These are phyloP conservation scores for Tipula helvola DNA, from an alignment of 2,888 invertebrate genomes.

Conservation along the genomic window DNA sequence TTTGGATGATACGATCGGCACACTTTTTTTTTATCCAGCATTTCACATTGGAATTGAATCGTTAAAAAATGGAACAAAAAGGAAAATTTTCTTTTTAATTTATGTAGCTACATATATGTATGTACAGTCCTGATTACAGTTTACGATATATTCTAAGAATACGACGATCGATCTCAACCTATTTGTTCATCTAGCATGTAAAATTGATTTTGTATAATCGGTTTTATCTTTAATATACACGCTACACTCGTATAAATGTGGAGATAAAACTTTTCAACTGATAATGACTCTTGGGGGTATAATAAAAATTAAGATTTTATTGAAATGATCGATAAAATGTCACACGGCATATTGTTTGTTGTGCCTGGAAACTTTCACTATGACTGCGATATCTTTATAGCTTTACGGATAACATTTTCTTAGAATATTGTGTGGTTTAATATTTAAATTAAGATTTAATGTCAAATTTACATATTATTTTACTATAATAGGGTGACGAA, in stretches of 20 bases:
- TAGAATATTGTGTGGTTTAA: not conserved
- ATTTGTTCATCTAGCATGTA: not conserved
- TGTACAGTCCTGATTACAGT: not conserved
- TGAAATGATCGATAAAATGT: not conserved
- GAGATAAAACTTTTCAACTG: not conserved
- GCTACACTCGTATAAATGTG: not conserved
- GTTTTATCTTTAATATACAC: not conserved
- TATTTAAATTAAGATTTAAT: too few species aligned
- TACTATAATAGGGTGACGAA: too few species aligned
- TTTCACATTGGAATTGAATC: not conserved
- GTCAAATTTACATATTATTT: too few species aligned
- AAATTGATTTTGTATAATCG: not conserved
- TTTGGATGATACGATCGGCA: not conserved
- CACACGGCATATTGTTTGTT: not conserved
- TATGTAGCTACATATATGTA: not conserved
- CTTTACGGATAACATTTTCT: not conserved
- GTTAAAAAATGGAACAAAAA: not conserved
- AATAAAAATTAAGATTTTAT: not conserved
- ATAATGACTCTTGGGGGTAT: not conserved
- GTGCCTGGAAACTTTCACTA: not conserved
- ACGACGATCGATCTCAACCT: too few species aligned
- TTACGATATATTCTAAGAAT: not conserved
- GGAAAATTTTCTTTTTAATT: not conserved
- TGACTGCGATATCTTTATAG: not conserved
- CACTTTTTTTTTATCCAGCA: not conserved